Conservation (phyloP, 2,113 vertebrate genomes). For the Platysteira castanea region DNA sequence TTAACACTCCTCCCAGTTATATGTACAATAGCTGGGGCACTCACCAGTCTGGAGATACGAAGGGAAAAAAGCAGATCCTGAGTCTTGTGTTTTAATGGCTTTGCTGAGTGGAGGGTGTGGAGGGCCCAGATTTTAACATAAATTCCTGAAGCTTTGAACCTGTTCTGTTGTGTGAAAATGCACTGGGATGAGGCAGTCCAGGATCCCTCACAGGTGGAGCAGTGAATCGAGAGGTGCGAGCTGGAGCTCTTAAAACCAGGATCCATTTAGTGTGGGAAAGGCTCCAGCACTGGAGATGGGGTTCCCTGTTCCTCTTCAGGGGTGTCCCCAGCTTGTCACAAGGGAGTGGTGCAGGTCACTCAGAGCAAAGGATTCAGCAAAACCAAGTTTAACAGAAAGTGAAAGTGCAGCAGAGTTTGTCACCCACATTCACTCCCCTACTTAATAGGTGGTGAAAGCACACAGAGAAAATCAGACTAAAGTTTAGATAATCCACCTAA, state of each 20-base stretch:
- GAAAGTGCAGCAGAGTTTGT: background rate
- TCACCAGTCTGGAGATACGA: background rate
- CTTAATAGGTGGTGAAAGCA: background rate
- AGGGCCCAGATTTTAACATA: background rate
- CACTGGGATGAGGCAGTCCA: background rate
- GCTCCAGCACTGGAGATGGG: accelerated
- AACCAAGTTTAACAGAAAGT: background rate
- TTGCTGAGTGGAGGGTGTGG: background rate
- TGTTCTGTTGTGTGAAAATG: background rate
- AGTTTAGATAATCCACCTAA: background rate
- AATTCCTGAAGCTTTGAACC: background rate
- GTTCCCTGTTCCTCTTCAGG: background rate
- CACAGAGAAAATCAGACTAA: background rate
- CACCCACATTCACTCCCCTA: background rate
- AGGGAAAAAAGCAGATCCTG: background rate
- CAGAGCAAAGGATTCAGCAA: background rate
- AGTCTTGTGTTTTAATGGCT: background rate
- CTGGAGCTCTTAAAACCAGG: background rate
- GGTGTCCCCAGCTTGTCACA: background rate
- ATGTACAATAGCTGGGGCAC: background rate
- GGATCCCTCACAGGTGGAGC: background rate
- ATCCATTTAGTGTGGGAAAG: background rate
- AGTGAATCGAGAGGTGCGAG: background rate
- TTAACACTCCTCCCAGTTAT: background rate
- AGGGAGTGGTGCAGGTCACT: background rate